Base-by-base conservation (phyloP, 1,140 invertebrate species). In the Dreissena rostriformis region DNA sequence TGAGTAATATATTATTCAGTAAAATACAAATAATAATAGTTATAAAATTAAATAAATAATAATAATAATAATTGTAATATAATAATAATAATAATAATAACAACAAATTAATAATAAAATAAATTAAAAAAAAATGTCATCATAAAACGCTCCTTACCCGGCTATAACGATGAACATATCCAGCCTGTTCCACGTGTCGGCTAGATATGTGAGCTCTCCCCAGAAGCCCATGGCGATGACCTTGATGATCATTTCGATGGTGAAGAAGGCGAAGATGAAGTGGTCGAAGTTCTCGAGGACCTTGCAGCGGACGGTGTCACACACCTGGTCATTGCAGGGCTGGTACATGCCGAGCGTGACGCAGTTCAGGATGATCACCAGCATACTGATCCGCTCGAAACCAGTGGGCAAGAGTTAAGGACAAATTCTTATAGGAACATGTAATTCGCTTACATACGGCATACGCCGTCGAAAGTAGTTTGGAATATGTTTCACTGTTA, bases 291-390 rank as follows among this genome's bases (percentile, higher is more conserved):
- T 97, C 96, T 98, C 97, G 90, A 99, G 95, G 93, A 99, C 97
- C 93, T 97, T 96, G 94, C 98, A 99, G 90, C 98, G 95, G 92
- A 97, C 97, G 75, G 97, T 97, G 71, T 96, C 94, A 92, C 99
- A 99, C 28, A 92, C 88, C 86, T 96, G 95, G 92, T 99, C 98
- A 24, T 91, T 91, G 93, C 99, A 99, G 14, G 99, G 99, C 94
- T 99, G 97, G 94, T 99, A 99, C 99, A 99, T 99, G 63, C 99
- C 99, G 86, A 99, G 95, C 0, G 99, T 99, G 70, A 99, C 96
- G 94, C 99, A 99, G 95, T 99, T 99, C 87, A 99, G 95, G 74
- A 99, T 94, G 89, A 99, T 99, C 26, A 99, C 98, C 94, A 98
- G 95, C 97, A 99, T 99, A 91, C 98, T 99, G 86, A 99, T 95